Evolutionary conservation across 2,113 vertebrate genomes (phyloP), one percentile per base, ranked within the genome.

Genomic region (Zosterops hypoxanthus): DNA sequence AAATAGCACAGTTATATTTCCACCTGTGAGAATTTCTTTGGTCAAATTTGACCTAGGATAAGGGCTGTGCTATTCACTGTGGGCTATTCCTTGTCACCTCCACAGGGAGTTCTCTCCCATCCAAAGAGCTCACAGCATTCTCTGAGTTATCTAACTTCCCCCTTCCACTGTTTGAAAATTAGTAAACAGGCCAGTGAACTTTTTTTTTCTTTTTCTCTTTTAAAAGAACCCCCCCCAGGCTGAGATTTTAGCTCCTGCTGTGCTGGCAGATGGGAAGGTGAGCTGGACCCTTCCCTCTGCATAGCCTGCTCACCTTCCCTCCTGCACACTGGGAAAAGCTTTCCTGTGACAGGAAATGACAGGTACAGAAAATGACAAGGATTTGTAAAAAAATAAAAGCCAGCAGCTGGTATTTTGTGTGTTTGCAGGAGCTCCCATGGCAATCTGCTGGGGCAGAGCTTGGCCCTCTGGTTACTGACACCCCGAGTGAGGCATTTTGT

Each of bases 201-300:
- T 22, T 19, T 23, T 23, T 4, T 39, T 39, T 39, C 5, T 2
- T 36, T 25, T 44, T 19, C 39, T 42, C 11, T 17, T 75, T 55
- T 6, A 8, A 17, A 34, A 25, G 11, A 12, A 26, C 3, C 17
- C 2, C 17, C 2, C 21, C 22, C 18, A 31, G 23, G 56, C 29
- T 86, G 6, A 5, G 7, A 11, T 83, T 92, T 63, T 9, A 16
- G 13, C 25, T 59, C 12, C 21, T 46, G 2, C 21, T 66, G 25
- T 46, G 2, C 21, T 66, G 25, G 28, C 12, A 13, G 4, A 4
- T 0, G 8, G 31, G 28, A 28, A 28, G 11, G 47, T 4, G 65
- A 53, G 41, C 18, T 0, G 5, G 7, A 8, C 7, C 33, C 33
- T 65, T 60, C 36, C 46, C 41, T 8, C 1, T 3, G 41, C 5